A percentile compares a stretch with the other conserved stretches of the same genome.
Conservation (phyloP, 2,797 vertebrate genomes). For the Myoxocephalus aenaeus region DNA sequence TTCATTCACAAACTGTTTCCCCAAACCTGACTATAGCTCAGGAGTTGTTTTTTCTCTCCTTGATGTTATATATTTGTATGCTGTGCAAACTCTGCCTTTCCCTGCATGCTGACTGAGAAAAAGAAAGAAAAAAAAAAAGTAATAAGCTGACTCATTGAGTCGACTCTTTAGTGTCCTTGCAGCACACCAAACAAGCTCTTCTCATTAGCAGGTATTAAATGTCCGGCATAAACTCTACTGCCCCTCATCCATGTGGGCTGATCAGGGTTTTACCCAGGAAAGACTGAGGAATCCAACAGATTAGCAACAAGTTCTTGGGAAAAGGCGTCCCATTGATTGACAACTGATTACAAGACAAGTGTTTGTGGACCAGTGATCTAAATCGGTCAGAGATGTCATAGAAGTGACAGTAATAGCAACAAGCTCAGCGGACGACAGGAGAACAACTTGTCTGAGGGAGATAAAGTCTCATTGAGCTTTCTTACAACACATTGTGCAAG, state of each 20-base stretch:
- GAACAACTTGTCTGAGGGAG: slow-evolving; percentile 17
- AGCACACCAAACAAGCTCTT: slow-evolving; percentile 7
- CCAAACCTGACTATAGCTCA: not conserved
- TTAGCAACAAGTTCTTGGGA: slow-evolving; percentile 65
- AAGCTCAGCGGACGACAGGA: slow-evolving; percentile 20
- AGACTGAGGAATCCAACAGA: slow-evolving; percentile 39
- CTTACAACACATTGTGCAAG: slow-evolving; percentile 2
- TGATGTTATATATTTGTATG: not conserved
- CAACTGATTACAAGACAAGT: slow-evolving; percentile 25
- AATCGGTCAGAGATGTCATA: slow-evolving; percentile 56
- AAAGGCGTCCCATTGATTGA: slow-evolving; percentile 11
- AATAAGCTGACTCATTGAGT: slow-evolving; percentile 13
- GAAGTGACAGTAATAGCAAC: slow-evolving; percentile 35
- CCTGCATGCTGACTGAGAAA: not conserved
- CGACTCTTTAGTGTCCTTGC: not conserved
- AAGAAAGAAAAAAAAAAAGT: not conserved
- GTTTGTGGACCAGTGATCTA: slow-evolving; percentile 60
- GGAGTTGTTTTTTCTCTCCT: not conserved
- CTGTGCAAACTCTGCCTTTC: not conserved
- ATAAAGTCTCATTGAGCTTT: slow-evolving; percentile 21
- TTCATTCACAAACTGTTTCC: not conserved
- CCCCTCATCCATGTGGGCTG: not conserved
- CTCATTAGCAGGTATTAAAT: slow-evolving; percentile 19
- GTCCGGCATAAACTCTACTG: not conserved
- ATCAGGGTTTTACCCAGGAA: slow-evolving; percentile 30